Evolutionary conservation across 2,113 vertebrate species (phyloP), one percentile per base, ranked within the genome.

Genomic region (Amphiprion ocellaris): DNA sequence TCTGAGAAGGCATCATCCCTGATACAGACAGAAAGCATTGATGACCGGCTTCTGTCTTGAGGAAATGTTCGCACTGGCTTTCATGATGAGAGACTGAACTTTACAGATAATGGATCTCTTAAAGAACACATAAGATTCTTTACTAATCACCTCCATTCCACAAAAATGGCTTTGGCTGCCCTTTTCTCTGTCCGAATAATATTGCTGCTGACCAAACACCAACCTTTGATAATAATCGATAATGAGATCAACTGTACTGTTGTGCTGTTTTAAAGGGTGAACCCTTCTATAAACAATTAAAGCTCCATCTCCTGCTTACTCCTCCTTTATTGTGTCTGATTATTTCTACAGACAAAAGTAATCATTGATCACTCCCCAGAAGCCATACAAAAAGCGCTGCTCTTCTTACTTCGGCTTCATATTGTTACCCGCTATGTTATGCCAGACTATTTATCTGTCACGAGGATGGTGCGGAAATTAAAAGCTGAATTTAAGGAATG

Each of bases 1-100:
- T 99, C 98, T 0, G 98, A 97, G 92, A 99, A 99, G 0, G 98
- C 96, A 39, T 99, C 98, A 0, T 99, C 98, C 96, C 98, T 99
- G 41, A 82, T 26, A 53, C 1, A 83, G 60, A 93, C 54, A 90
- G 39, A 92, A 58, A 83, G 50, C 52, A 21, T 54, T 14, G 4
- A 62, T 85, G 41, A 73, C 69, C 21, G 17, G 5, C 10, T 30
- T 60, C 26, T 30, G 23, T 26, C 65, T 26, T 44, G 46, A 39
- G 39, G 28, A 74, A 68, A 73, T 28, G 44, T 16, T 60, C 9
- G 24, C n/a, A 53, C 6, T 33, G 26, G n/a, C 37, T 69, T 76
- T 52, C 55, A 54, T 15, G 59, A 44, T 60, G 17, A 37, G 6
- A 62, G 41, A 41, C 14, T 4, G 5, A 60, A 69, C 30, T 16